A percentile compares a stretch with the other conserved stretches of the same genome.
Conservation (phyloP, 2,113 vertebrate genomes). For the Peucedramus taeniatus region DNA sequence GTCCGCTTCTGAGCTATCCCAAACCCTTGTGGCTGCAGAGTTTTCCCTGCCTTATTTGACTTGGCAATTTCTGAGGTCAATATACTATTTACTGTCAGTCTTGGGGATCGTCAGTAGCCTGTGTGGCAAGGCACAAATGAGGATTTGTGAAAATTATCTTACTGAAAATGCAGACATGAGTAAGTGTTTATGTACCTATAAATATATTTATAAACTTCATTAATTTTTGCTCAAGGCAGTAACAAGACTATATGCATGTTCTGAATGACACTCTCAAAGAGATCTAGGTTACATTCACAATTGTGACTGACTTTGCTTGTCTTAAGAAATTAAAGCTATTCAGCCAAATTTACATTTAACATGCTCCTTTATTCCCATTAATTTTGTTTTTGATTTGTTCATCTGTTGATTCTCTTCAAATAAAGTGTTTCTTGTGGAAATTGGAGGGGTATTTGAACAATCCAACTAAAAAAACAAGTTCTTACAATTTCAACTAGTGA, state of each 20-base stretch:
- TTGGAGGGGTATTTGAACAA: background rate
- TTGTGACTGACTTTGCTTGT: background rate
- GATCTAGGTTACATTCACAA: background rate
- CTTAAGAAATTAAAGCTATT: background rate
- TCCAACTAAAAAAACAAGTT: background rate
- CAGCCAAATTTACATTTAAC: background rate
- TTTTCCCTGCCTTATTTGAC: background rate
- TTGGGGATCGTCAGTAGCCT: background rate
- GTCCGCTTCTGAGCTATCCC: background rate
- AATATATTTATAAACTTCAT: background rate
- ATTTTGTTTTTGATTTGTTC: background rate
- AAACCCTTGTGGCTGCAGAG: rapidly evolving
- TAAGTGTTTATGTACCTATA: background rate
- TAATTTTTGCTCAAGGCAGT: background rate
- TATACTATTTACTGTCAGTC: background rate
- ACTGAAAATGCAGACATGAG: background rate
- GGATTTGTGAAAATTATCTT: background rate
- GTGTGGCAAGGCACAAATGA: background rate
- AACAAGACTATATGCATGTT: background rate
- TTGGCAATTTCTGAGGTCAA: background rate
- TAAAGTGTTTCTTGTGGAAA: background rate
- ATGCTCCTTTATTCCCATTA: background rate
- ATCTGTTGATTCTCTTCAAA: background rate
- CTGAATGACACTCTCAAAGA: background rate
- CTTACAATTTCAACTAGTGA: background rate